Conservation (phyloP, 2,797 vertebrate genomes). For the Chanos chanos region DNA sequence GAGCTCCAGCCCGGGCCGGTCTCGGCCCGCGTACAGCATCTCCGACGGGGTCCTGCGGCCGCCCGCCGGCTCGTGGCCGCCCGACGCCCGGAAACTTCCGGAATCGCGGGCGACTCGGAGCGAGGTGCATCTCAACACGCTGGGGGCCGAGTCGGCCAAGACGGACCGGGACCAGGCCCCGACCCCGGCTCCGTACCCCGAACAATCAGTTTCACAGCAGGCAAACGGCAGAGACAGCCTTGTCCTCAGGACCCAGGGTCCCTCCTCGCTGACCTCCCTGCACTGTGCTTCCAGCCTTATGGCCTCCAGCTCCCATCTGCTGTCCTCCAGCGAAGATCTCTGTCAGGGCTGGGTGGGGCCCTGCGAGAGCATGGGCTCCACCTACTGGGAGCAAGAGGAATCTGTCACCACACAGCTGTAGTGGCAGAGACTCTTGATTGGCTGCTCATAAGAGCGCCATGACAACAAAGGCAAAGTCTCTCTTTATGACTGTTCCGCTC, state of each 20-base stretch:
- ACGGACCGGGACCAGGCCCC: conserved; percentile 29
- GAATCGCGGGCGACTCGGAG: conserved; percentile 72
- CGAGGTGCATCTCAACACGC: conserved; percentile 78
- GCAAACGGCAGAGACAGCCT: conserved; percentile 66
- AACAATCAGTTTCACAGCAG: too few species aligned
- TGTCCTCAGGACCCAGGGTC: conserved; percentile 69
- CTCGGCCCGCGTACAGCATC: conserved; percentile 76
- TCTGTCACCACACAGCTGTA: conserved; percentile 78
- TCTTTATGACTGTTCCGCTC: background rate
- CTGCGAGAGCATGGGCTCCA: conserved; percentile 76
- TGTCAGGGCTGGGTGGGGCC: conserved; percentile 80
- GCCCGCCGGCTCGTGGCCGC: conserved; percentile 78
- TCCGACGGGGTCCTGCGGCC: conserved; percentile 78
- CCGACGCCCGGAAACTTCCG: conserved; percentile 71
- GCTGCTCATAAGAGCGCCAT: background rate
- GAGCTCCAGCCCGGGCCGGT: conserved; percentile 59
- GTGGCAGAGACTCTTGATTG: background rate
- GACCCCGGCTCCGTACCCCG: too few species aligned
- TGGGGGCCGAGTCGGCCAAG: conserved; percentile 62
- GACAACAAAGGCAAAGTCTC: background rate
- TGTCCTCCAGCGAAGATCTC: conserved; percentile 81
- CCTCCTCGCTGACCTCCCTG: conserved; percentile 71
- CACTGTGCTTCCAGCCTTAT: conserved; percentile 81
- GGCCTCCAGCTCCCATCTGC: conserved; percentile 79
- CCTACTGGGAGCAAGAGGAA: conserved; percentile 83